A percentile compares a stretch with the other conserved stretches of the same genome.
Conservation (phyloP, 2,888 invertebrate species). For the Coleophora deauratella region DNA sequence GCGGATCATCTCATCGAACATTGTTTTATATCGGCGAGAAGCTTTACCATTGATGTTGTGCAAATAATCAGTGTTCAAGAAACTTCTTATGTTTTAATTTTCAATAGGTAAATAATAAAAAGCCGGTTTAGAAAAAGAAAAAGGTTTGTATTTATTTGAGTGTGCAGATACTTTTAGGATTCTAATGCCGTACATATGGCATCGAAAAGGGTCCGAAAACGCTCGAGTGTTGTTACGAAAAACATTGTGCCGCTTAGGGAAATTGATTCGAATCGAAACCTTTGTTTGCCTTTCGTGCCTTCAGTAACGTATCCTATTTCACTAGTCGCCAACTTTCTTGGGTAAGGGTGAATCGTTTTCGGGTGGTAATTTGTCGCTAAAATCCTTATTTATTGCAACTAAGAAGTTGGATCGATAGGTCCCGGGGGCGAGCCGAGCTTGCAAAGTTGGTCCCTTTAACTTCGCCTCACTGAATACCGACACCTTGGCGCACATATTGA, state of each 20-base stretch:
- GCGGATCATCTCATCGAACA: constrained; percentile 22
- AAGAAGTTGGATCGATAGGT: constrained; percentile 67
- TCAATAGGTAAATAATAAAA: too few species aligned
- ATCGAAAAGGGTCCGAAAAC: constrained; percentile 7
- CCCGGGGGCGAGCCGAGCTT: constrained; percentile 63
- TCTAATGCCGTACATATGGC: constrained; percentile 1
- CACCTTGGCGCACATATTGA: constrained; percentile 68
- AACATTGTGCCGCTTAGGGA: constrained; percentile 11
- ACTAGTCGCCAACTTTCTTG: constrained; percentile 52
- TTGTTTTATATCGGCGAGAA: too few species aligned
- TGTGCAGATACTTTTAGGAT: constrained; percentile 2
- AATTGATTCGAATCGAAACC: constrained; percentile 26
- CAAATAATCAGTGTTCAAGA: too few species aligned
- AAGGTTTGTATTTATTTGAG: too few species aligned
- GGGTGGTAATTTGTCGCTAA: constrained; percentile 71
- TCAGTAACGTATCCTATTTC: constrained; percentile 38
- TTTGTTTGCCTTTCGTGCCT: constrained; percentile 28
- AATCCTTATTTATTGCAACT: constrained; percentile 72
- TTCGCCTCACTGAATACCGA: constrained; percentile 64
- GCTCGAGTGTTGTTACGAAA: constrained; percentile 8
- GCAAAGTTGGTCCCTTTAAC: constrained; percentile 67
- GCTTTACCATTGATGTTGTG: too few species aligned
- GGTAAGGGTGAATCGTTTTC: constrained; percentile 63
- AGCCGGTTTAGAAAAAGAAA: too few species aligned
- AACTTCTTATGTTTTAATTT: too few species aligned